Evolutionary conservation across 2,797 vertebrate genomes (phyloP).

Genomic region (Eulemur mongoz): DNA sequence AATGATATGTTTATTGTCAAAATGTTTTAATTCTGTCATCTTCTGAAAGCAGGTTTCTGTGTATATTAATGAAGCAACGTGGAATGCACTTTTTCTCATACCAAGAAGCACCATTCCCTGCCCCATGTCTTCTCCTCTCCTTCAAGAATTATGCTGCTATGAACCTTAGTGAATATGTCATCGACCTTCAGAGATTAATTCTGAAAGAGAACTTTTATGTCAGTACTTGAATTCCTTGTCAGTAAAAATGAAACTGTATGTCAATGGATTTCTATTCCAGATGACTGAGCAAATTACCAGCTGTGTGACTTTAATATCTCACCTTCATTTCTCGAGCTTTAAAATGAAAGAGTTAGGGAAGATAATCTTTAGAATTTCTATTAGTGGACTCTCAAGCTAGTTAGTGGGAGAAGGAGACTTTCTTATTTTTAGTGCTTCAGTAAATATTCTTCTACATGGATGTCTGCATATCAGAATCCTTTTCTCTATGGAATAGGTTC

Average conservation of each 20-base stretch:
- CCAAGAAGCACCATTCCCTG: fast-evolving
- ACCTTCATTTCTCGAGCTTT: constrained; percentile 27
- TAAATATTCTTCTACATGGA: neutral
- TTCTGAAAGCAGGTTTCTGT: neutral
- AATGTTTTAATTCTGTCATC: neutral
- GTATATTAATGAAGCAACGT: neutral
- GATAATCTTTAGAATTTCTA: constrained; percentile 24
- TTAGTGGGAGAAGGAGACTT: neutral
- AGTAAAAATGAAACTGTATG: constrained; percentile 32
- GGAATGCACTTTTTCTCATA: neutral
- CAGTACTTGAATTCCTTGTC: constrained; percentile 47
- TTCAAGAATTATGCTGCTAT: neutral
- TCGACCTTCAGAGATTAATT: constrained; percentile 47
- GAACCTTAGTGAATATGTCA: neutral
- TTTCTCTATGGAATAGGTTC: neutral
- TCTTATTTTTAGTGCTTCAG: neutral
- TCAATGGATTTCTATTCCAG: constrained; percentile 21
- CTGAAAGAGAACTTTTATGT: constrained; percentile 27
- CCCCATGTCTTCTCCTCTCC: neutral
- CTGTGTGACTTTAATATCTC: constrained; percentile 22
- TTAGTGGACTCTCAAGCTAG: neutral
- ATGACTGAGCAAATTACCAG: constrained; percentile 38
- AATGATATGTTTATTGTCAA: neutral
- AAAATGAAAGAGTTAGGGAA: neutral
- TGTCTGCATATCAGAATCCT: neutral